Base-by-base conservation (phyloP, 2,888 invertebrate species). In the Aphidoletes aphidimyza region DNA sequence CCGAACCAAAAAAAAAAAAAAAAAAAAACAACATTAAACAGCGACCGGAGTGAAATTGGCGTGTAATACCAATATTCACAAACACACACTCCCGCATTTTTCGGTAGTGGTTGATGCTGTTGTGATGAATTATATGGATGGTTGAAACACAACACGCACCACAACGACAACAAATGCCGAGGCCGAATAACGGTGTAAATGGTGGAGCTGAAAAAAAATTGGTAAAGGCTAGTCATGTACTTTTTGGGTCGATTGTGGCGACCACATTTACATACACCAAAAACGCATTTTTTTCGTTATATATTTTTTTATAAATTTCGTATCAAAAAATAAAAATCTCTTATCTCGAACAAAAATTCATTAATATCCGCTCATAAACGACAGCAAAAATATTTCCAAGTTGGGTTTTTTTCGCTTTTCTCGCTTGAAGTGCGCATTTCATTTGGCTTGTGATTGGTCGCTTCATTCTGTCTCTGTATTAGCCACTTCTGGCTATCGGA, bases 361-460 rank as follows among this genome's bases (percentile, higher is more conserved):
- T 81, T 81, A 81, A 81, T 81, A 81, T 81, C 69, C 81, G 81
- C 81, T 39, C 81, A 39, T 81, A 81, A 81, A 81, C 81, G 81
- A 81, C 81, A 81, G 81, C 81, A 39, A 81, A 81, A 39, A 37
- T 81, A 34, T 81, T 81, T 81, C 69, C 69, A 30, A n/a, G 42
- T 42, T 42, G 42, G 6, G 6, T 14, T 9, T 42, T n/a, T n/a
- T n/a, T n/a, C n/a, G n/a, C n/a, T n/a, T n/a, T n/a, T n/a, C n/a
- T n/a, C n/a, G n/a, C n/a, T n/a, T n/a, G n/a, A n/a, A n/a, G 69
- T 19, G 30, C 69, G 11, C 47, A 19, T 19, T 47, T 11, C 2
- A 30, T 30, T 54, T 54, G n/a, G 69, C 14, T 30, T 69, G 69
- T 14, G 69, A 69, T 69, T 69, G 69, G 69, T 69, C 30, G 69